phyloP scores from a whole-genome alignment of 2,888 invertebrate genomes.

The Therioaphis trifolii region DNA sequence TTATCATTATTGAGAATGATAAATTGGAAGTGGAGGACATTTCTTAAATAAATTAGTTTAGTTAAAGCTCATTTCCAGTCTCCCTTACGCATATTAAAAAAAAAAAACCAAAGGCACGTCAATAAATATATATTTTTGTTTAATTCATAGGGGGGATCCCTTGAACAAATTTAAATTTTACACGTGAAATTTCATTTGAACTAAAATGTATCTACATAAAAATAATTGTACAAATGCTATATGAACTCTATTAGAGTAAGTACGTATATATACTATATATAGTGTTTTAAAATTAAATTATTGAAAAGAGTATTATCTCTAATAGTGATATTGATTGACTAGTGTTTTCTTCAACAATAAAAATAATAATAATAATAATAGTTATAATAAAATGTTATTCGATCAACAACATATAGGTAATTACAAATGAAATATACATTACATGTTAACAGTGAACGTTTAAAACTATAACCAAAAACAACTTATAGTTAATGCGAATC shows the following conservation, averaged over 20 bases:
- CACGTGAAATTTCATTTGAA: neutral
- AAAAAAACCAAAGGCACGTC: neutral
- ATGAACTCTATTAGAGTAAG: neutral
- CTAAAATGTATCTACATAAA: neutral
- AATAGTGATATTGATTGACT: slow-evolving; percentile 45
- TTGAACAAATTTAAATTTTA: neutral
- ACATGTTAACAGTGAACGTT: slow-evolving; percentile 46
- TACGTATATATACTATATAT: neutral
- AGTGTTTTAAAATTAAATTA: slow-evolving; percentile 22
- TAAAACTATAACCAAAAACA: slow-evolving; percentile 50
- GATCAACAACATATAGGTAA: slow-evolving; percentile 49
- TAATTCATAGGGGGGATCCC: neutral
- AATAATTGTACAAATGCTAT: neutral
- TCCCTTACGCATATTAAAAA: neutral
- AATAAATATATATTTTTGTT: slow-evolving; percentile 7
- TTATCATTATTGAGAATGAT: neutral
- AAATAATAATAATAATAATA: slow-evolving; percentile 37
- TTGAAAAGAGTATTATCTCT: slow-evolving; percentile 33
- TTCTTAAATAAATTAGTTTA: neutral
- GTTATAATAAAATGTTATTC: slow-evolving; percentile 31
- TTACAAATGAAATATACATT: slow-evolving; percentile 57
- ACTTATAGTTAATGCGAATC: slow-evolving; percentile 44
- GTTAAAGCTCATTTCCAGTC: slow-evolving; percentile 21
- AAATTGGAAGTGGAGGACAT: neutral
- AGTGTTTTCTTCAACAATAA: slow-evolving; percentile 42